Conservation (phyloP, 2,888 invertebrate genomes). For the Oscheius myriophilus region DNA sequence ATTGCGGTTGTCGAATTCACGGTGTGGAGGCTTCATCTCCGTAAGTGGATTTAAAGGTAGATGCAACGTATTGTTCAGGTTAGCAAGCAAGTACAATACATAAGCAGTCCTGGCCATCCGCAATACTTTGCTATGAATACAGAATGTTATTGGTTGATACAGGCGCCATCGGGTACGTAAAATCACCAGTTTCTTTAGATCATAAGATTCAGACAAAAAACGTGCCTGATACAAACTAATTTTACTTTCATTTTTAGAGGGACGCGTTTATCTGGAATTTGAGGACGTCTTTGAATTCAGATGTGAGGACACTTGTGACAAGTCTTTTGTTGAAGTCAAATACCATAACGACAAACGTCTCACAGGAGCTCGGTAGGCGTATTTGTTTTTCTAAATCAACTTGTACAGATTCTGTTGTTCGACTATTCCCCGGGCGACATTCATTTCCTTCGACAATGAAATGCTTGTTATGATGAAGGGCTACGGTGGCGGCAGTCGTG, state of each 20-base stretch:
- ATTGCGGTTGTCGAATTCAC: slow-evolving; percentile 48
- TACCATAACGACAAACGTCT: slow-evolving; percentile 60
- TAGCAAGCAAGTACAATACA: slow-evolving; percentile 42
- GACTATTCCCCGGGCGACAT: slow-evolving; percentile 47
- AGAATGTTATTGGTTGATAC: slow-evolving; percentile 66
- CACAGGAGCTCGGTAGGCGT: slow-evolving; percentile 67
- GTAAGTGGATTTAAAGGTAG: slow-evolving; percentile 36
- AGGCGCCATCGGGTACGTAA: slow-evolving; percentile 43
- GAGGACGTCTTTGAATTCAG: slow-evolving; percentile 61
- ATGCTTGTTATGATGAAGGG: slow-evolving; percentile 65
- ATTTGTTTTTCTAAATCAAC: neutral
- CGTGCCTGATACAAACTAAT: too few relatives aligned
- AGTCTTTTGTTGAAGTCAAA: slow-evolving; percentile 69
- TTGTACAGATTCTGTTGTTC: slow-evolving; percentile 65
- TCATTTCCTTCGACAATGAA: slow-evolving; percentile 60
- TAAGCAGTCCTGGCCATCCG: slow-evolving; percentile 59
- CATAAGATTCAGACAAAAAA: too few relatives aligned
- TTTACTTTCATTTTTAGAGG: slow-evolving; percentile 30
- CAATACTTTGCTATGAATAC: slow-evolving; percentile 49
- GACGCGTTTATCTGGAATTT: slow-evolving; percentile 59
- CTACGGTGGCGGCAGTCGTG: slow-evolving; percentile 45
- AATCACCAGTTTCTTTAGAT: too few relatives aligned
- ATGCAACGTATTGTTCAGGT: slow-evolving; percentile 46
- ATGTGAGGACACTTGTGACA: slow-evolving; percentile 69
- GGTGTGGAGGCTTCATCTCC: slow-evolving; percentile 62